These are phyloP conservation scores for Redunca redunca DNA, from an alignment of 2,113 vertebrate species.

Conservation along the genomic window DNA sequence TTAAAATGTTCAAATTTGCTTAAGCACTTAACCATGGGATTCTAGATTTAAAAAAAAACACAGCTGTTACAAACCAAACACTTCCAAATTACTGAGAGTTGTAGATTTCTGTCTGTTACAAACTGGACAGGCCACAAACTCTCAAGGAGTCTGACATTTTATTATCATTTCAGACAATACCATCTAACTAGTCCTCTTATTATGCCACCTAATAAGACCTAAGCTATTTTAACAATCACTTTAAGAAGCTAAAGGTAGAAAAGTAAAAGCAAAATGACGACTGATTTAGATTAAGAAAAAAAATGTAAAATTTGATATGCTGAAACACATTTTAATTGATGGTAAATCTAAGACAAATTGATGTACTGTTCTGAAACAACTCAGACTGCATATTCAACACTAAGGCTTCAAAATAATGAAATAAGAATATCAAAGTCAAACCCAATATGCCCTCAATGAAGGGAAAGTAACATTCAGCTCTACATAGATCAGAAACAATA, in stretches of 20 bases:
- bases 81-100: slow-evolving; percentile 73
- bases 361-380: slow-evolving; percentile 78
- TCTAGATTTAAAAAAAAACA: slow-evolving; percentile 57
- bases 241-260: slow-evolving; percentile 81
- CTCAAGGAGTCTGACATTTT: slow-evolving; percentile 80
- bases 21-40: slow-evolving; percentile 77
- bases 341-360: slow-evolving; percentile 72
- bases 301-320: slow-evolving; percentile 77
- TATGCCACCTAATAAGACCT: slow-evolving; percentile 77
- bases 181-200: slow-evolving; percentile 74
- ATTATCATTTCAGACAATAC: slow-evolving; percentile 81
- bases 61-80: slow-evolving; percentile 76
- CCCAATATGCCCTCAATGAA: slow-evolving; percentile 82
- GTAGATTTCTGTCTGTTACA: slow-evolving; percentile 76
- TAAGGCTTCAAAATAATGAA: slow-evolving; percentile 78
- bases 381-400: slow-evolving; percentile 80
- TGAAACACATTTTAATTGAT: slow-evolving; percentile 79
- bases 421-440: slow-evolving; percentile 78
- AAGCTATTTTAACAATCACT: slow-evolving; percentile 77
- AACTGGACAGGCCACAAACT: slow-evolving; percentile 80
- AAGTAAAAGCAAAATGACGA: slow-evolving; percentile 83
- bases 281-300: slow-evolving; percentile 73
- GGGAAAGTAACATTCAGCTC: slow-evolving; percentile 85
- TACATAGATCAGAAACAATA: slow-evolving; percentile 83
- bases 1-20: slow-evolving; percentile 77